These are phyloP conservation scores for Cossypha dichroa DNA, from an alignment of 2,797 vertebrate species.

Conservation along the genomic window DNA sequence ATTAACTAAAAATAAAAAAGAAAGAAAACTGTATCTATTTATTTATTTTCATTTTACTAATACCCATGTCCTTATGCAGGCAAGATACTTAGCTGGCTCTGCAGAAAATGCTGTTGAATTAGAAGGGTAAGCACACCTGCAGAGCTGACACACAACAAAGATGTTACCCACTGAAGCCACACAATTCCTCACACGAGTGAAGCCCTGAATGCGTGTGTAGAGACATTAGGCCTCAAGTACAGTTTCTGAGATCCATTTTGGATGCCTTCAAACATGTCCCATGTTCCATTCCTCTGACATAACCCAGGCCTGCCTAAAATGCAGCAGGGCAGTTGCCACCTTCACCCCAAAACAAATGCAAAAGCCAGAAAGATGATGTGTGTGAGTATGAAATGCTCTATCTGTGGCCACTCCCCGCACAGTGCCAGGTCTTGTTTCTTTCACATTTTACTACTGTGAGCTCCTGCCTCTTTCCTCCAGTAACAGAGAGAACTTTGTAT, in stretches of 20 bases:
- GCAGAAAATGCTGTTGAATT: background rate
- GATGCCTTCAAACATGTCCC: accelerated
- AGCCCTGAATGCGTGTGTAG: accelerated
- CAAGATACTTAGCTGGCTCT: background rate
- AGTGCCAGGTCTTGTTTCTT: background rate
- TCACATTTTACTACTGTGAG: background rate
- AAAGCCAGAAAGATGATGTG: background rate
- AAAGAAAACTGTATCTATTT: background rate
- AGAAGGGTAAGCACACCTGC: background rate
- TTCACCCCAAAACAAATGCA: background rate
- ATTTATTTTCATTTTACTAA: background rate
- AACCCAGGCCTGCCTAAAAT: background rate
- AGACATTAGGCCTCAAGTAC: background rate
- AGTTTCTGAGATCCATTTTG: background rate
- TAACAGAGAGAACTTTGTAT: background rate
- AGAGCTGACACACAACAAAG: background rate
- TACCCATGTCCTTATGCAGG: background rate
- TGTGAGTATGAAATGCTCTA: background rate
- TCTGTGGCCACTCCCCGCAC: background rate
- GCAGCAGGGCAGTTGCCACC: background rate
- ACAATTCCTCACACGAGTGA: accelerated
- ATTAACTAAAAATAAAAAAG: background rate
- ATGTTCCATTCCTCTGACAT: background rate
- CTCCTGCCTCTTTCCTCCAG: background rate
- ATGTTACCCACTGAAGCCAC: background rate